Base-by-base conservation (phyloP, 2,888 invertebrate species). In the Abscondita cerata region DNA sequence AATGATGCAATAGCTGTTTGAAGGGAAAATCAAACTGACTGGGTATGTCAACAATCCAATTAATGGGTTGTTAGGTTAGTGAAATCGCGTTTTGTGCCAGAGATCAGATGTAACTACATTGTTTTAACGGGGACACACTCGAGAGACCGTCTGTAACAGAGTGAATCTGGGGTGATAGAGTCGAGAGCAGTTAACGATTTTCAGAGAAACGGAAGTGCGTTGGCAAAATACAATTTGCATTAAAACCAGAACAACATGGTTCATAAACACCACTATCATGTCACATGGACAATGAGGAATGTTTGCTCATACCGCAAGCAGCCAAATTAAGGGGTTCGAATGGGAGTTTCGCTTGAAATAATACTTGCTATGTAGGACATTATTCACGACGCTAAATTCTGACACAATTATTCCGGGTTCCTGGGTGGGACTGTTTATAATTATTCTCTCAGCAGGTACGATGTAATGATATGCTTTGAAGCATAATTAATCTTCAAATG, bases 21-120 rank as follows among this genome's bases (percentile, higher is more conserved):
- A 44, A 16, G 44, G 44, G 41, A 44, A 54, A 44, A 31, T 54
- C 19, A 33, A 54, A 59, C 52, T 52, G 62, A 52, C 62, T 34
- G 55, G 65, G 71, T 71, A 72, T 72, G 73, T 75, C 75, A 74
- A 75, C 75, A 75, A 69, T 69, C 71, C 73, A 74, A 75, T 75
- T 75, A 75, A 74, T 73, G 70, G 70, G 70, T 71, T 68, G 73
- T 73, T 72, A 71, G 62, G 68, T 69, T 65, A 68, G 70, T 69
- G 70, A 68, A 64, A 63, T 70, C 66, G 63, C 67, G 66, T 58
- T 53, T 48, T 54, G 62, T 57, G 50, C 38, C 20, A 51, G 54
- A 54, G 63, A 59, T 63, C 59, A 55, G 55, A 59, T 65, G 62
- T 59, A 54, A 59, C 52, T 52, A 58, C 46, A 55, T 66, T 67